A percentile compares a stretch with the other conserved stretches of the same genome.
phyloP scores from a whole-genome alignment of 2,113 vertebrate genomes.

The Alouatta palliata region DNA sequence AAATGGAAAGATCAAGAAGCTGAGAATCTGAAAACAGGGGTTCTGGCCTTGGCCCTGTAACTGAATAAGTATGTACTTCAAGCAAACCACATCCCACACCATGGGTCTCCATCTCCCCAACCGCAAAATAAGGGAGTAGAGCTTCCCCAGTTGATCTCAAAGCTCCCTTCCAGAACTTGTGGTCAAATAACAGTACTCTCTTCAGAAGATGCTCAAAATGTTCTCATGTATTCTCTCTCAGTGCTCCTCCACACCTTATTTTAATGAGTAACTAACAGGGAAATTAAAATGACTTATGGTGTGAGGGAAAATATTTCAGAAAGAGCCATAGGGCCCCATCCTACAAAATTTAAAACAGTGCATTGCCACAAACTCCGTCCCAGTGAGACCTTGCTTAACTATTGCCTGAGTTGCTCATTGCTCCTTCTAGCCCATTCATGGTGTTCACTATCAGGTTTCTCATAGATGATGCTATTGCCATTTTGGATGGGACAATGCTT shows the following conservation, averaged over 20 bases:
- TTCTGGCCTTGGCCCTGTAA: background rate
- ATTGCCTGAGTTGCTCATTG: background rate
- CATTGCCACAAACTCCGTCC: background rate
- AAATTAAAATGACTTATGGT: background rate
- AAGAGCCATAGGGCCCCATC: background rate
- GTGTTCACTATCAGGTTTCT: background rate
- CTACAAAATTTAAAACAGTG: background rate
- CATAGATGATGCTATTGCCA: background rate
- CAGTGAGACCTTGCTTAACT: background rate
- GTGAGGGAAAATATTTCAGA: background rate
- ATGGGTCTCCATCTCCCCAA: background rate
- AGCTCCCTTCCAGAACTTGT: background rate
- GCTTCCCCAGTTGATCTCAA: background rate
- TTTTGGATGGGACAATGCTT: background rate
- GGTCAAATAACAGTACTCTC: background rate
- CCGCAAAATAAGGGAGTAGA: background rate
- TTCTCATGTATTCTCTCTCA: background rate
- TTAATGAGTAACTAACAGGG: background rate
- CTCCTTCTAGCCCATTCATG: background rate
- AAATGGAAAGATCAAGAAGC: slow-evolving; percentile 18
- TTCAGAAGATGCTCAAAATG: background rate
- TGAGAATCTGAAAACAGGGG: background rate
- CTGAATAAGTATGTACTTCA: background rate
- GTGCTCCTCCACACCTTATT: background rate
- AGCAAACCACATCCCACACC: background rate